A percentile compares a stretch with the other conserved stretches of the same genome.
phyloP scores from a whole-genome alignment of 1,140 invertebrate species.

The Cyphomyrmex costatus region DNA sequence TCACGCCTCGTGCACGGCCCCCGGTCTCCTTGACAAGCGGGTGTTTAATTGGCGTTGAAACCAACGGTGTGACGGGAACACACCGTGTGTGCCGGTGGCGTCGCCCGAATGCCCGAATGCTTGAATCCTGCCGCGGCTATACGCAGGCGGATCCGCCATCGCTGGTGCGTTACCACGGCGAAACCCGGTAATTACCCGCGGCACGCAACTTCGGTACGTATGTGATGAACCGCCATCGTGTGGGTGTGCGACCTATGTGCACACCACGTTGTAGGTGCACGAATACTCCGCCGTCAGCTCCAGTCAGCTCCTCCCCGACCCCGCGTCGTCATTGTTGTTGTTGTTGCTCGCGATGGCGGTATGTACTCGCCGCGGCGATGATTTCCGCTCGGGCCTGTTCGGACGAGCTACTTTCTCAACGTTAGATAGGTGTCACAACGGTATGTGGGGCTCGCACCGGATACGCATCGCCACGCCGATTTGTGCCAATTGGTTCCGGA shows the following conservation, averaged over 20 bases:
- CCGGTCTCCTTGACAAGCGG: constrained; percentile 86
- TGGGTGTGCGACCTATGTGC: constrained; percentile 47
- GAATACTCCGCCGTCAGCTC: neutral
- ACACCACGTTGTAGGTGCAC: constrained; percentile 6
- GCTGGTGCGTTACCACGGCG: constrained; percentile 83
- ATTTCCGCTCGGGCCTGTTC: constrained; percentile 49
- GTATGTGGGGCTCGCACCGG: constrained; percentile 17
- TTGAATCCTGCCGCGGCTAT: constrained; percentile 74
- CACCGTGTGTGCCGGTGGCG: constrained; percentile 78
- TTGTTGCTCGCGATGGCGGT: constrained; percentile 44
- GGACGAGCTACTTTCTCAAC: constrained; percentile 49
- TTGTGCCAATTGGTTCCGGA: constrained; percentile 25
- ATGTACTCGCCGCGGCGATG: constrained; percentile 24
- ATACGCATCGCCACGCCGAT: constrained; percentile 29
- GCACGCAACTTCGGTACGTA: constrained; percentile 81
- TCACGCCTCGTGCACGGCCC: constrained; percentile 30
- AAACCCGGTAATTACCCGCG: constrained; percentile 85
- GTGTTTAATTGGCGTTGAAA: constrained; percentile 88
- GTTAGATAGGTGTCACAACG: constrained; percentile 5
- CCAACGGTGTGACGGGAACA: constrained; percentile 86
- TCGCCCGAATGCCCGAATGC: constrained; percentile 85
- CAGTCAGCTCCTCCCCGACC: neutral
- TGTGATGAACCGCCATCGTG: constrained; percentile 38
- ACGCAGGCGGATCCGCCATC: constrained; percentile 83
- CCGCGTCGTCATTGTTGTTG: neutral